A percentile compares a stretch with the other conserved stretches of the same genome.
Evolutionary conservation across 2,113 vertebrate species (phyloP).

Genomic region (Pachycephala philippinensis): DNA sequence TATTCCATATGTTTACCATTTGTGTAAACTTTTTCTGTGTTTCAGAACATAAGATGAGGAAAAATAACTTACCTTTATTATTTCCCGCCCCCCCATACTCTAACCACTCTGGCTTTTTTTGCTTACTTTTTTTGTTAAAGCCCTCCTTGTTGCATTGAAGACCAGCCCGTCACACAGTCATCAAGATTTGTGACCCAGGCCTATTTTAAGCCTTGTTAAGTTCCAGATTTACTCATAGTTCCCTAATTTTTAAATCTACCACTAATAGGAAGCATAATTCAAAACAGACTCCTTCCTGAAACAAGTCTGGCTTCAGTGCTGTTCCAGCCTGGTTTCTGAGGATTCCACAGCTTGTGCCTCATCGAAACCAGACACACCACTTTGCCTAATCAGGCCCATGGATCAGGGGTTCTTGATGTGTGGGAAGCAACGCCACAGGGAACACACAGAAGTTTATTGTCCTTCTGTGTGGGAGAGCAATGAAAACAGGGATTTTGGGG

Average conservation of each 20-base stretch:
- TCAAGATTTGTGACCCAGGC: slow-evolving; percentile 34
- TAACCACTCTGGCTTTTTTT: background rate
- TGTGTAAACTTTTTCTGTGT: background rate
- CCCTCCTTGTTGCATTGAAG: background rate
- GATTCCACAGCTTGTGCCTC: slow-evolving; percentile 52
- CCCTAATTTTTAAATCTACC: slow-evolving; percentile 61
- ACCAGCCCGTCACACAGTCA: background rate
- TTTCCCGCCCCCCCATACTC: background rate
- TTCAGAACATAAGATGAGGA: slow-evolving; percentile 7
- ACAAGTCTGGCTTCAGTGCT: slow-evolving; percentile 6
- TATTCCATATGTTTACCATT: slow-evolving; percentile 51
- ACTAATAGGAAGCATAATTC: slow-evolving; percentile 55
- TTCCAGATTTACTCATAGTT: slow-evolving; percentile 58
- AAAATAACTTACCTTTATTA: slow-evolving; percentile 24
- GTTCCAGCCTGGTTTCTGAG: slow-evolving; percentile 1
- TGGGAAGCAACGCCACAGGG: background rate
- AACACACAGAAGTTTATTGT: background rate
- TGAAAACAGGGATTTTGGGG: background rate
- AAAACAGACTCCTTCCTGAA: slow-evolving; percentile 51
- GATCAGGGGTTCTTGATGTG: background rate
- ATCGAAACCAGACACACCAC: slow-evolving; percentile 3
- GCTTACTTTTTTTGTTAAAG: background rate
- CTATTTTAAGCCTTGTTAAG: slow-evolving; percentile 57
- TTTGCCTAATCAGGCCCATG: background rate
- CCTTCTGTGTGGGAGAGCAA: background rate